A percentile compares a stretch with the other conserved stretches of the same genome.
Conservation (phyloP, 2,888 invertebrate species). For the Chromoteleia sp. region DNA sequence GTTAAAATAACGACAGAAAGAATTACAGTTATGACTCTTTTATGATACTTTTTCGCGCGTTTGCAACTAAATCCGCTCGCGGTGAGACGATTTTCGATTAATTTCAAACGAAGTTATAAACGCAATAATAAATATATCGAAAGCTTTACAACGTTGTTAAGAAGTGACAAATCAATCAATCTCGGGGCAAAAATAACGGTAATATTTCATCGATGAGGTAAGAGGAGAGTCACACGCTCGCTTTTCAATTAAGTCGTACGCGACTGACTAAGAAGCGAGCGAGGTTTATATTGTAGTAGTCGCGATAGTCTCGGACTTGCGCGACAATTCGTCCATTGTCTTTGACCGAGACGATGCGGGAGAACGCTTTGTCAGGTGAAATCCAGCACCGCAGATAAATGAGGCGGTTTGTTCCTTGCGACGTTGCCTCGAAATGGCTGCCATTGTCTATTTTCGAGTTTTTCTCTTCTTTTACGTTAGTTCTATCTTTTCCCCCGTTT, state of each 20-base stretch:
- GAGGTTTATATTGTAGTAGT: slow-evolving; percentile 44
- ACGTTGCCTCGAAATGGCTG: slow-evolving; percentile 64
- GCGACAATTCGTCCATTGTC: slow-evolving; percentile 71
- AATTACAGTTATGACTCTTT: no score
- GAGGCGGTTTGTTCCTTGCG: slow-evolving; percentile 70
- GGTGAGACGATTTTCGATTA: no score
- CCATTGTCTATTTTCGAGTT: slow-evolving; percentile 65
- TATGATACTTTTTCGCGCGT: no score
- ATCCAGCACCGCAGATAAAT: slow-evolving; percentile 71
- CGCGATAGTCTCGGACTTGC: slow-evolving; percentile 64
- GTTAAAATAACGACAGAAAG: no score
- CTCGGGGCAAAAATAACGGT: neutral
- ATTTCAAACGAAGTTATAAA: no score
- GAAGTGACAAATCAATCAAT: neutral
- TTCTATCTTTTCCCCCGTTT: slow-evolving; percentile 4
- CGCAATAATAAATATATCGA: no score
- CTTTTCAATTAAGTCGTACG: slow-evolving; percentile 59
- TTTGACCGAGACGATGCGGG: slow-evolving; percentile 69
- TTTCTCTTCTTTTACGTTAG: no score
- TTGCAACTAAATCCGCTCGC: no score
- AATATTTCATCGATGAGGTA: slow-evolving; percentile 18
- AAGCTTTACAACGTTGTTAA: neutral
- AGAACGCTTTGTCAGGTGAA: slow-evolving; percentile 71
- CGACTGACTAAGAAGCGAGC: slow-evolving; percentile 24
- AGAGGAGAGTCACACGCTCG: slow-evolving; percentile 17